Evolutionary conservation across 2,888 invertebrate species (phyloP).

Genomic region (Brenthis daphne): DNA sequence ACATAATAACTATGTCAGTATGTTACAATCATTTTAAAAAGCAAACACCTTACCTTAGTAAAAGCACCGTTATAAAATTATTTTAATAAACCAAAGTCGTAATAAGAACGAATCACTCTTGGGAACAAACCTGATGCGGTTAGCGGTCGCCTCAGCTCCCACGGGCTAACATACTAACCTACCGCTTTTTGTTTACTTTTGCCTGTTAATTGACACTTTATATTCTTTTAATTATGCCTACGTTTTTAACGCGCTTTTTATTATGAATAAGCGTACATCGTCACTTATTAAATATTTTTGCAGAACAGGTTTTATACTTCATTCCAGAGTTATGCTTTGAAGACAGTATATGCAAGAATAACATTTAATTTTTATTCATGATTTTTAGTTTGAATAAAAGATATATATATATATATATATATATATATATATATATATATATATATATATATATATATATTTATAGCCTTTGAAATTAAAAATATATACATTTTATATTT

Average conservation of each 20-base stretch:
- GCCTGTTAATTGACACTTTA: conserved; percentile 4
- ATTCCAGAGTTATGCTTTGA: too few relatives aligned
- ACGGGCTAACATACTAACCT: conserved; percentile 45
- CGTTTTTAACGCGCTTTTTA: not conserved
- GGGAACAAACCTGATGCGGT: conserved; percentile 22
- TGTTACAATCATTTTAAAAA: not conserved
- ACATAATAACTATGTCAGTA: not conserved
- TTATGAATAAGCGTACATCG: not conserved
- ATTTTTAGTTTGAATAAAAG: too few relatives aligned
- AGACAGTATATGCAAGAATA: too few relatives aligned
- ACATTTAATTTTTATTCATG: too few relatives aligned
- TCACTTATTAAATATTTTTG: too few relatives aligned
- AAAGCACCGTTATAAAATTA: not conserved
- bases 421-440: too few relatives aligned
- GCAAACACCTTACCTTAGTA: too few relatives aligned
- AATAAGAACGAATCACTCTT: conserved; percentile 21
- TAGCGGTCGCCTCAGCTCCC: conserved; percentile 42
- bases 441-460: too few relatives aligned
- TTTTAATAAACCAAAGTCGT: not conserved
- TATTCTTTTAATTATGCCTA: conserved; percentile 4
- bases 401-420: too few relatives aligned
- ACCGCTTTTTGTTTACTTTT: conserved; percentile 16
- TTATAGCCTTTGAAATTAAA: too few relatives aligned
- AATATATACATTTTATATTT: too few relatives aligned
- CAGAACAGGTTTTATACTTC: too few relatives aligned